These are phyloP conservation scores for Helostoma temminkii DNA, from an alignment of 2,797 vertebrate genomes.

Conservation along the genomic window DNA sequence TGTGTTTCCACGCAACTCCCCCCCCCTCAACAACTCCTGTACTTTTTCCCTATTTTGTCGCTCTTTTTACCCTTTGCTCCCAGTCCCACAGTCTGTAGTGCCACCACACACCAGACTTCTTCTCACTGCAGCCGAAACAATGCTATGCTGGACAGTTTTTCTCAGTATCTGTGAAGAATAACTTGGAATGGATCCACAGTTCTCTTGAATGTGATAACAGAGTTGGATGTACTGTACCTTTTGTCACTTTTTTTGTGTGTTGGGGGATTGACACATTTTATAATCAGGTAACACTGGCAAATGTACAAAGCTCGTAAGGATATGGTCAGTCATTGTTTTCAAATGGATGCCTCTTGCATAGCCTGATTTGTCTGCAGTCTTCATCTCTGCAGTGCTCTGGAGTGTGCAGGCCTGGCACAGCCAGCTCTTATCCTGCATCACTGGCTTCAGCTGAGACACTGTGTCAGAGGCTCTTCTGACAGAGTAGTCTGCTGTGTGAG, in stretches of 20 bases:
- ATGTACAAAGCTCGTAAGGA: slow-evolving; percentile 29
- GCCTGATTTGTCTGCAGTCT: slow-evolving; percentile 52
- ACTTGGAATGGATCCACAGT: slow-evolving; percentile 32
- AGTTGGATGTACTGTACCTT: slow-evolving; percentile 29
- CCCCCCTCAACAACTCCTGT: slow-evolving; percentile 42
- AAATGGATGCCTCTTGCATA: slow-evolving; percentile 51
- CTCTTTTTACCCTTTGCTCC: slow-evolving; percentile 47
- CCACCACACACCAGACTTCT: slow-evolving; percentile 56
- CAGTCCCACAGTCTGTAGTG: slow-evolving; percentile 49
- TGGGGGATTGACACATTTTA: slow-evolving; percentile 16
- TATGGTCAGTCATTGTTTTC: slow-evolving; percentile 43
- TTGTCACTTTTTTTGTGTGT: not conserved
- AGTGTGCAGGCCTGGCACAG: slow-evolving; percentile 67
- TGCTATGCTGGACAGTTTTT: slow-evolving; percentile 19
- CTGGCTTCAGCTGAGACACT: slow-evolving; percentile 74
- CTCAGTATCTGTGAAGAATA: slow-evolving; percentile 42
- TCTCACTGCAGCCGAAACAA: slow-evolving; percentile 51
- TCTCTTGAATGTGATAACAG: slow-evolving; percentile 20
- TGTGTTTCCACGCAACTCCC: slow-evolving; percentile 79
- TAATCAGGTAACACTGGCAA: slow-evolving; percentile 9
- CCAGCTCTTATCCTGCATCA: slow-evolving; percentile 72
- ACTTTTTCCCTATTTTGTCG: slow-evolving; percentile 66
- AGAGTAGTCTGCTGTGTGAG: slow-evolving; percentile 60
- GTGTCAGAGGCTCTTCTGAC: slow-evolving; percentile 58
- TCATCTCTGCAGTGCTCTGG: slow-evolving; percentile 65